Percentiles rank a stretch among this genome's conserved stretches.
phyloP scores from a whole-genome alignment of 2,888 invertebrate genomes.

The Hypomecis punctinalis region DNA sequence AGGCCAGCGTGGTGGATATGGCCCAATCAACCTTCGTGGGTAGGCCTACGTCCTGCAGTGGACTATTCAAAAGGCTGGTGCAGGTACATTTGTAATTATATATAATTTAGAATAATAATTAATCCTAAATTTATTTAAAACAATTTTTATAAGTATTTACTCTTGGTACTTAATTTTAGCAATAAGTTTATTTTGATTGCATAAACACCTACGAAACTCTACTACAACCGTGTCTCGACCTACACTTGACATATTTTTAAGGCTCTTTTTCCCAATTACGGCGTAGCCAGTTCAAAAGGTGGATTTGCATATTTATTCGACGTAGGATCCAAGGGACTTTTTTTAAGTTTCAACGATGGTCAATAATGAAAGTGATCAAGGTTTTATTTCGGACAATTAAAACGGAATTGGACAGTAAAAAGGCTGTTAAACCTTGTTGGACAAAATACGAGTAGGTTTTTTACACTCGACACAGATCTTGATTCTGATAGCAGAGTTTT shows the following conservation, averaged over 20 bases:
- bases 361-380: conserved; percentile 45
- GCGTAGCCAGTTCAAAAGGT: conserved; percentile 63
- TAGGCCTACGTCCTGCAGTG: no score
- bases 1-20: no score
- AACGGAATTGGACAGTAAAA: conserved; percentile 32
- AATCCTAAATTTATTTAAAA: no score
- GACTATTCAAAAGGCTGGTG: no score
- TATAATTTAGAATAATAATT: no score
- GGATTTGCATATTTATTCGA: conserved; percentile 77
- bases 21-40: no score
- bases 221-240: conserved; percentile 10
- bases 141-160: no score
- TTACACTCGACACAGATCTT: conserved; percentile 15
- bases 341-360: conserved; percentile 42
- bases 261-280: conserved; percentile 67
- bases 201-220: no score
- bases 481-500: conserved; percentile 1
- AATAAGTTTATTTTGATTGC: no score
- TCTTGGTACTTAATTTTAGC: no score
- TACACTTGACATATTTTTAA: conserved; percentile 42
- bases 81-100: no score
- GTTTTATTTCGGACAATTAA: conserved; percentile 43
- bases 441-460: conserved; percentile 12
- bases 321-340: conserved; percentile 53
- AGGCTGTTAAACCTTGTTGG: conserved; percentile 20